Evolutionary conservation across 2,888 invertebrate species (phyloP).

Genomic region (Drosophila nigricruria): DNA sequence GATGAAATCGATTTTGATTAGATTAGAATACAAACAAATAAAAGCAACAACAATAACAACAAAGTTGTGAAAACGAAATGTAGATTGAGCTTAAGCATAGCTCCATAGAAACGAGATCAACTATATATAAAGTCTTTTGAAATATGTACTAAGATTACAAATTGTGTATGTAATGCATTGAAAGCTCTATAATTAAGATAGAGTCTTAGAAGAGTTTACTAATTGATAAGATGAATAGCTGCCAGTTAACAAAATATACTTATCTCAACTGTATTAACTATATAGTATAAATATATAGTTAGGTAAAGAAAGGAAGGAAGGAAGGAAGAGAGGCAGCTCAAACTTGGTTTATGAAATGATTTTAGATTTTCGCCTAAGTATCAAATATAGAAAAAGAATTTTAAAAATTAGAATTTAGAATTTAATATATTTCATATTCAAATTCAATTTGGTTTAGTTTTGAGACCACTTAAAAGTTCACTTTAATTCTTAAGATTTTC

Average conservation of each 20-base stretch:
- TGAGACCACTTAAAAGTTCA: not conserved
- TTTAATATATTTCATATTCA: no score
- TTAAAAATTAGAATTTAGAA: no score
- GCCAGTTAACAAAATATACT: no score
- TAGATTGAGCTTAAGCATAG: not conserved
- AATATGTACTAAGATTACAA: no score
- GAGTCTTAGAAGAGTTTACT: not conserved
- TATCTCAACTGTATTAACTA: no score
- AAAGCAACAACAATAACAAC: not conserved
- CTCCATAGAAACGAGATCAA: not conserved
- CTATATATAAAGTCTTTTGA: not conserved
- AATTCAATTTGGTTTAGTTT: not conserved
- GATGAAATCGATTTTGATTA: constrained; percentile 63
- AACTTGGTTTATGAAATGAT: no score
- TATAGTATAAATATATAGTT: no score
- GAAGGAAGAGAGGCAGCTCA: no score
- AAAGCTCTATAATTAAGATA: not conserved
- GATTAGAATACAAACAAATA: constrained; percentile 48
- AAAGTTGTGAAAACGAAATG: not conserved
- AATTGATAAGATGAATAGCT: not conserved
- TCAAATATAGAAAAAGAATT: no score
- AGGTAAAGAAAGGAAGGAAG: no score
- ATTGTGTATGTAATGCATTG: not conserved
- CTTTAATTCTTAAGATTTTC: not conserved
- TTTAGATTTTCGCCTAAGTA: no score